These are phyloP conservation scores for Brachionus rubens DNA, from an alignment of 1,140 invertebrate species.

Conservation along the genomic window DNA sequence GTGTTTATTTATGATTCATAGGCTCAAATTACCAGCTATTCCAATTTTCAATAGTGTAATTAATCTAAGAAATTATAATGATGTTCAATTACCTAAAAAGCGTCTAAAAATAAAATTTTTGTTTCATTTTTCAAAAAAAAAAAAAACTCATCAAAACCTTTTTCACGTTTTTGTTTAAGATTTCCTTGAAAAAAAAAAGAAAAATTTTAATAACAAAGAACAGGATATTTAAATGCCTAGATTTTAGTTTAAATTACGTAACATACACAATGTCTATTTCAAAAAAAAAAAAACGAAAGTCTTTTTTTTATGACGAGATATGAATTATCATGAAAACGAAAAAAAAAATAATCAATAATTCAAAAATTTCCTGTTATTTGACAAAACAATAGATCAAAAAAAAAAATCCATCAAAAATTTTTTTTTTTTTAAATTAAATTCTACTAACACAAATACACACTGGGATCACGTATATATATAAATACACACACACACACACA, in stretches of 20 bases:
- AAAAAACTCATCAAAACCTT: too few relatives aligned
- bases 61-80: too few relatives aligned
- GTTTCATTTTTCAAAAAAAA: too few relatives aligned
- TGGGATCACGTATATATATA: not conserved
- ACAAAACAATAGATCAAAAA: not conserved
- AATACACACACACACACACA: not conserved
- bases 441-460: not conserved
- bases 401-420: not conserved
- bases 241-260: not conserved
- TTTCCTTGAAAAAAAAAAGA: not conserved
- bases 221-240: conserved; percentile 14
- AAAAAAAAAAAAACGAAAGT: too few relatives aligned
- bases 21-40: too few relatives aligned
- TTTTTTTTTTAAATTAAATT: not conserved
- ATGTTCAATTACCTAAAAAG: too few relatives aligned
- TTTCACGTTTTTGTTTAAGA: not conserved
- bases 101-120: too few relatives aligned
- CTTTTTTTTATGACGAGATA: too few relatives aligned
- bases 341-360: conserved; percentile 28
- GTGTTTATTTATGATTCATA: too few relatives aligned
- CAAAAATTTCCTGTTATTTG: not conserved
- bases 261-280: too few relatives aligned
- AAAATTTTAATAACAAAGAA: not conserved
- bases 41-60: too few relatives aligned
- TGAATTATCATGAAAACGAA: too few relatives aligned